These are phyloP conservation scores for Equus quagga DNA, from an alignment of 2,113 vertebrate species.

Conservation along the genomic window DNA sequence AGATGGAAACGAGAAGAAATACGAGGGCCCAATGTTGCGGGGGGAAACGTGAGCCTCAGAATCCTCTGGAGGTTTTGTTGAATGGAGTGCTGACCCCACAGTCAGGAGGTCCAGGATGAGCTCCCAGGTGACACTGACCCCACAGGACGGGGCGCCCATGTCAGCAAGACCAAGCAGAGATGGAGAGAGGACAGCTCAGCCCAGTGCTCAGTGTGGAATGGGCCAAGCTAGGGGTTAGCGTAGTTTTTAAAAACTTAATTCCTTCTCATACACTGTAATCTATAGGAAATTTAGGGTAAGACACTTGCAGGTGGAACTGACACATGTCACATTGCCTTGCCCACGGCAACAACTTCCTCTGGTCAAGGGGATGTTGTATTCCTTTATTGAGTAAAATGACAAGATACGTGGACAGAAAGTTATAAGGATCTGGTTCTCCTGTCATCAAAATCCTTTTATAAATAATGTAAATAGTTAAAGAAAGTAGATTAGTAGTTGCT, in stretches of 20 bases:
- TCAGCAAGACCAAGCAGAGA: background rate
- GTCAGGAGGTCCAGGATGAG: background rate
- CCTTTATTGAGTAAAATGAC: background rate
- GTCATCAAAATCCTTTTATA: background rate
- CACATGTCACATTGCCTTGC: rapidly evolving
- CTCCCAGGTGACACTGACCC: background rate
- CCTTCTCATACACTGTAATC: background rate
- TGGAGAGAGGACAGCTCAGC: rapidly evolving
- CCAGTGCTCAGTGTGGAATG: background rate
- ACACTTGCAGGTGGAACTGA: rapidly evolving
- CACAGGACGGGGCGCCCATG: background rate
- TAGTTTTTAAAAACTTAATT: background rate
- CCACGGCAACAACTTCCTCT: rapidly evolving
- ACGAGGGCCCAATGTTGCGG: background rate
- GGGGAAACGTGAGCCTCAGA: no score
- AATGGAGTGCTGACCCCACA: background rate
- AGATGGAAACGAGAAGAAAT: background rate
- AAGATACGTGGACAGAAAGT: background rate
- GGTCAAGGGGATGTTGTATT: no score
- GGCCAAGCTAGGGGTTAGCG: background rate
- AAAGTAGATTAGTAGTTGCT: background rate
- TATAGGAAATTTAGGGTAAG: background rate
- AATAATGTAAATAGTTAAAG: background rate
- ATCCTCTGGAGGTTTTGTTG: background rate
- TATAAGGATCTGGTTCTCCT: background rate